Evolutionary conservation across 2,113 vertebrate genomes (phyloP).

Genomic region (Morphnarchus princeps): DNA sequence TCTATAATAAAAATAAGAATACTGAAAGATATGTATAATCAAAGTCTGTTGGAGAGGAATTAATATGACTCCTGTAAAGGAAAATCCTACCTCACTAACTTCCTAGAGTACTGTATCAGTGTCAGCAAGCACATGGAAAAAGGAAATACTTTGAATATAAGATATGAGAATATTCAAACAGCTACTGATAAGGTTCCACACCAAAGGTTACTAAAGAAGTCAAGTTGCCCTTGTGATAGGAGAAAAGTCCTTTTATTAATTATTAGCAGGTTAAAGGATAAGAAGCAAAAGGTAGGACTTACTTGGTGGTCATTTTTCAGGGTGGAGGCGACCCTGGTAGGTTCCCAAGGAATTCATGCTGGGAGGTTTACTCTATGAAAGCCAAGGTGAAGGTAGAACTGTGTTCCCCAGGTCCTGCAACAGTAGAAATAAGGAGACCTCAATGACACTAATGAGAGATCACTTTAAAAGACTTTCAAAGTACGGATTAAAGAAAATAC

Average conservation of each 20-base stretch:
- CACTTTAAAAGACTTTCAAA: background rate
- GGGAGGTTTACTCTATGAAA: background rate
- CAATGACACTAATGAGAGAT: background rate
- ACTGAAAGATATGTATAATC: background rate
- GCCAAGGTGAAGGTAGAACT: background rate
- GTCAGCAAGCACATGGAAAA: background rate
- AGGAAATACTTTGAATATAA: background rate
- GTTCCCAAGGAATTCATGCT: background rate
- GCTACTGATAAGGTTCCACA: slow-evolving; percentile 10
- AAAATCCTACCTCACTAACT: background rate
- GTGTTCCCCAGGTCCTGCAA: background rate
- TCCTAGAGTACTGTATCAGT: background rate
- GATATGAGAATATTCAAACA: slow-evolving; percentile 3
- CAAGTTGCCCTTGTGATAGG: background rate
- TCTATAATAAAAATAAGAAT: background rate
- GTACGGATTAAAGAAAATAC: background rate
- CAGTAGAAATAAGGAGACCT: background rate
- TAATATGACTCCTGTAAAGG: background rate
- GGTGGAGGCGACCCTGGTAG: background rate
- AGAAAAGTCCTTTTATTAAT: slow-evolving; percentile 8
- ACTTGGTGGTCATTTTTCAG: background rate
- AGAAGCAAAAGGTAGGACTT: background rate
- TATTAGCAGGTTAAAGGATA: background rate
- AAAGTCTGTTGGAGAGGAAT: background rate
- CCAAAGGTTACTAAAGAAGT: background rate